Conservation (phyloP, 2,113 vertebrate genomes). For the Alligator sinensis region DNA sequence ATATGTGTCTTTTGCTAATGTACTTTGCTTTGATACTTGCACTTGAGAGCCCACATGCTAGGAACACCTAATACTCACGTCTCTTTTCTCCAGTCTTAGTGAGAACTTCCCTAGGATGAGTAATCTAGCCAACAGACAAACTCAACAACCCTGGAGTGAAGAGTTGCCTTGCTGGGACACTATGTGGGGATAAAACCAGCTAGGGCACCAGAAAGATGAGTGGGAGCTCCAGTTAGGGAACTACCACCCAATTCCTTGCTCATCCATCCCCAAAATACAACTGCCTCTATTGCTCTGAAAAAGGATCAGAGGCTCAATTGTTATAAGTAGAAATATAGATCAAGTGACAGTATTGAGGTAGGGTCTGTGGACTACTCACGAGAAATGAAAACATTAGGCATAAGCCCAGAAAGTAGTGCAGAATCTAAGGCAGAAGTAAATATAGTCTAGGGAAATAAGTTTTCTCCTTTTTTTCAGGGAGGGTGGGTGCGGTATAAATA, state of each 20-base stretch:
- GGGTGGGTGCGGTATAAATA: too few species aligned
- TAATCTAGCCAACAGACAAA: neutral
- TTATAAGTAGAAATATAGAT: neutral
- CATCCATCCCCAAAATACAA: neutral
- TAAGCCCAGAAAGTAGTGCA: too few species aligned
- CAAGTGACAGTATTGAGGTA: too few species aligned
- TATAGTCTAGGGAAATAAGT: too few species aligned
- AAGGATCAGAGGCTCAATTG: fast-evolving
- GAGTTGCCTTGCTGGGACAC: neutral
- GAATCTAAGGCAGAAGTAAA: too few species aligned
- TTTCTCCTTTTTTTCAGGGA: neutral
- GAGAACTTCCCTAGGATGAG: neutral
- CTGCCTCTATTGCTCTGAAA: fast-evolving
- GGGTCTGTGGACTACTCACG: too few species aligned
- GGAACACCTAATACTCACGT: fast-evolving
- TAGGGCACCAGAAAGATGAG: neutral
- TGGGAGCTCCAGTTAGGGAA: neutral
- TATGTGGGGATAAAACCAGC: neutral
- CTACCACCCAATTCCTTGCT: neutral
- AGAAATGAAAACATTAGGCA: too few species aligned
- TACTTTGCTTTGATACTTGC: too few species aligned
- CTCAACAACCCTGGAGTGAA: neutral
- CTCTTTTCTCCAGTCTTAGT: neutral
- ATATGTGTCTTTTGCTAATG: too few species aligned
- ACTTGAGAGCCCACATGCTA: neutral